Conservation (phyloP, 2,113 vertebrate species). For the Dicaeum eximium region DNA sequence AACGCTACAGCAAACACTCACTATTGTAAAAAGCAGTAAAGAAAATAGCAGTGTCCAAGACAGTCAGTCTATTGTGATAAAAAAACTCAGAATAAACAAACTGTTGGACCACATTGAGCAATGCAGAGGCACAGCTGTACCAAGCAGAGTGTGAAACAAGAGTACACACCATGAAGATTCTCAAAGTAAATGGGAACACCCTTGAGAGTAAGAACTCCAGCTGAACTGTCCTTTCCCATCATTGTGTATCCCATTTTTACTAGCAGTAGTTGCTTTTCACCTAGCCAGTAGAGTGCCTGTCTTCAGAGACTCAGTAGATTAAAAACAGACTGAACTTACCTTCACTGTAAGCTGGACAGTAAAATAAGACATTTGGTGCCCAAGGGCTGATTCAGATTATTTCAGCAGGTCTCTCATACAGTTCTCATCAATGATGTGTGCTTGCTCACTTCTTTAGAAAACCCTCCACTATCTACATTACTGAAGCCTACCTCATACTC, state of each 20-base stretch:
- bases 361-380: background rate
- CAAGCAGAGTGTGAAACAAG: background rate
- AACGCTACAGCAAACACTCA: background rate
- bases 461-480: background rate
- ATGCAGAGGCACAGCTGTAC: background rate
- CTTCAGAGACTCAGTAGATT: background rate
- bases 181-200: background rate
- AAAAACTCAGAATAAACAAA: background rate
- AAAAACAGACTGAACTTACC: background rate
- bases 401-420: fast-evolving
- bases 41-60: background rate
- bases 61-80: background rate
- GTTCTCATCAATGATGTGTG: background rate
- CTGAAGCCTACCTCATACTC: background rate
- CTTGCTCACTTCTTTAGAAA: background rate
- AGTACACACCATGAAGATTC: background rate
- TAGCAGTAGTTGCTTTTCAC: background rate
- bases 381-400: background rate
- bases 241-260: background rate
- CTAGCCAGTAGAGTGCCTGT: background rate
- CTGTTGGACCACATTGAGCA: background rate
- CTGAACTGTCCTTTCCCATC: background rate
- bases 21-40: background rate
- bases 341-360: background rate
- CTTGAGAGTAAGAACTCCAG: background rate